Evolutionary conservation across 2,888 invertebrate species (phyloP).

Genomic region (Lamellibrachia satsuma): DNA sequence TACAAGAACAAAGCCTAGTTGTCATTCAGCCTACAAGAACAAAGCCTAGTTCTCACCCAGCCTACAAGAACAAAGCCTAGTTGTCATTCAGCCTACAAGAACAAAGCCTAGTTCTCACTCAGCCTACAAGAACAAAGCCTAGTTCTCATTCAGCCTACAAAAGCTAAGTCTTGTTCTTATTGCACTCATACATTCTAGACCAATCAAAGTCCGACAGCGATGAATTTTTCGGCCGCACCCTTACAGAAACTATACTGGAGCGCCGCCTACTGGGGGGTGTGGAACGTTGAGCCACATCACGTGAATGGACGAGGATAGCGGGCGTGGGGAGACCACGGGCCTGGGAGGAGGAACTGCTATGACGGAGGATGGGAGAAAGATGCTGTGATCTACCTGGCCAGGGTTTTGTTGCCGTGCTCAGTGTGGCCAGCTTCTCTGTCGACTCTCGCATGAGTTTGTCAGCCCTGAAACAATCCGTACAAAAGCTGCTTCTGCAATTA

Average conservation of each 20-base stretch:
- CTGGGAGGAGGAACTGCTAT: neutral
- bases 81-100: neutral
- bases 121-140: neutral
- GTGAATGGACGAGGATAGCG: neutral
- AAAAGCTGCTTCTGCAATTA: no score
- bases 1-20: no score
- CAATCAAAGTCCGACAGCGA: neutral
- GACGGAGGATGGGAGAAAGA: neutral
- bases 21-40: no score
- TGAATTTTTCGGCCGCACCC: neutral
- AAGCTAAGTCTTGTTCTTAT: neutral
- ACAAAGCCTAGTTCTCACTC: neutral
- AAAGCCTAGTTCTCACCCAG: no score
- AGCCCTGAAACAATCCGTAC: neutral
- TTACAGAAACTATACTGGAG: neutral
- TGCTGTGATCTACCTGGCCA: neutral
- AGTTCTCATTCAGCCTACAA: no score
- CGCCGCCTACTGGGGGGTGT: constrained; percentile 1
- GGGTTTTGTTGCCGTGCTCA: neutral
- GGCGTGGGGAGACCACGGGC: neutral
- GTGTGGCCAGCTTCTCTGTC: neutral
- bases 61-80: neutral
- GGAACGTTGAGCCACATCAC: neutral
- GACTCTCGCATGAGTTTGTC: constrained; percentile 7
- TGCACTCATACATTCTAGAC: neutral